These are phyloP conservation scores for Mycalesis mineus DNA, from an alignment of 2,888 invertebrate species.

Conservation along the genomic window DNA sequence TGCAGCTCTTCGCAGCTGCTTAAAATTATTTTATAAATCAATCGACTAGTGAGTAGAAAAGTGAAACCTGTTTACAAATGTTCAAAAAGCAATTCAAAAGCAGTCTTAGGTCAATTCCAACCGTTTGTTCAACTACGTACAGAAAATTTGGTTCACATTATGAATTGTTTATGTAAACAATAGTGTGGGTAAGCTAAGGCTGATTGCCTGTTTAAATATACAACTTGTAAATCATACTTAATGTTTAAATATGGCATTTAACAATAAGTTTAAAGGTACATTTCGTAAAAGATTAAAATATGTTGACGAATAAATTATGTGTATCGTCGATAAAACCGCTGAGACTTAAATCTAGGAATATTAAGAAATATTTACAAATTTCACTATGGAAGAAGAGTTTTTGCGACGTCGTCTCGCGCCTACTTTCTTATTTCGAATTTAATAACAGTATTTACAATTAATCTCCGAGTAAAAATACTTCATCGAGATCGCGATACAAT, in stretches of 20 bases:
- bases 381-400: conserved; percentile 75
- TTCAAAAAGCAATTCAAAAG: conserved; percentile 55
- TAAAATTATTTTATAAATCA: conserved; percentile 27
- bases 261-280: conserved; percentile 72
- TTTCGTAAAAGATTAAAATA: conserved; percentile 66
- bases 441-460: conserved; percentile 74
- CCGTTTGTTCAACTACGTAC: conserved; percentile 38
- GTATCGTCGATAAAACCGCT: conserved; percentile 68
- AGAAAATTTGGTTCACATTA: conserved; percentile 42
- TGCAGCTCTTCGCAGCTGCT: conserved; percentile 27
- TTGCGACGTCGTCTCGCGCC: conserved; percentile 53
- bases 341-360: conserved; percentile 53
- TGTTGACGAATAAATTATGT: conserved; percentile 71
- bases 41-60: conserved; percentile 44
- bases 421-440: conserved; percentile 53
- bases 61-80: conserved; percentile 36
- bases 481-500: conserved; percentile 54
- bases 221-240: conserved; percentile 64
- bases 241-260: conserved; percentile 76
- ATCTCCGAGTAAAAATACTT: conserved; percentile 58
- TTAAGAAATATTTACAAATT: conserved; percentile 76
- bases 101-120: conserved; percentile 77
- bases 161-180: conserved; percentile 54
- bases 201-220: conserved; percentile 35
- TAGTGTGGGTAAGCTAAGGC: conserved; percentile 39